These are phyloP conservation scores for Philereme vetulata DNA, from an alignment of 2,888 invertebrate species.

Conservation along the genomic window DNA sequence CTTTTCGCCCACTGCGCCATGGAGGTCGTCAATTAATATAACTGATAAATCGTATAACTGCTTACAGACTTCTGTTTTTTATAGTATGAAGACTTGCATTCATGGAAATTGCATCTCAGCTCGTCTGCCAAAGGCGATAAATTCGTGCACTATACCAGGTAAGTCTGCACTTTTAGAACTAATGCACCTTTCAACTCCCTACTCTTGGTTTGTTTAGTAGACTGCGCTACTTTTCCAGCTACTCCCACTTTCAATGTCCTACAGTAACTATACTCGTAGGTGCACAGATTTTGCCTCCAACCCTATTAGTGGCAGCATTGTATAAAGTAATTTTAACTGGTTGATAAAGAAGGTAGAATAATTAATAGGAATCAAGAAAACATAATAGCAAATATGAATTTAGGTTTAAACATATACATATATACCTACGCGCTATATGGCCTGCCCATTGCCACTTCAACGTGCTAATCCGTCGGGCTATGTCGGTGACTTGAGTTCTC, in stretches of 20 bases:
- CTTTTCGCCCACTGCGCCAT: no score
- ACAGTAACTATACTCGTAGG: not conserved
- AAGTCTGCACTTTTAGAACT: constrained; percentile 1
- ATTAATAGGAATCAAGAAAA: no score
- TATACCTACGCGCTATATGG: no score
- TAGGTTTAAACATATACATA: no score
- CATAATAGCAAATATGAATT: no score
- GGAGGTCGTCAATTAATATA: no score
- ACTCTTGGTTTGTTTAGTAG: not conserved
- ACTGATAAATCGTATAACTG: no score
- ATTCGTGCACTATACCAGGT: constrained; percentile 8
- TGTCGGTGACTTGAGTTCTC: no score
- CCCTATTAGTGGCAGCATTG: not conserved
- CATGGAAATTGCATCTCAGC: constrained; percentile 21
- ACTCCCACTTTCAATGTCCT: not conserved
- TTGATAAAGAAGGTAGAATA: no score
- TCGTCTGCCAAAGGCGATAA: constrained; percentile 17
- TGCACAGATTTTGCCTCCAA: no score
- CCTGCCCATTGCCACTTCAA: no score
- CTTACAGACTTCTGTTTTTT: constrained; percentile 2
- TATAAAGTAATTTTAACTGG: not conserved
- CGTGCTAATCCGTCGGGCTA: no score
- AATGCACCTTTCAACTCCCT: constrained; percentile 14
- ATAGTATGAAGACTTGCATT: constrained; percentile 1
- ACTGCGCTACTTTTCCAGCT: not conserved